A percentile compares a stretch with the other conserved stretches of the same genome.
Evolutionary conservation across 1,140 invertebrate genomes (phyloP).

Genomic region (Trachymyrmex cornetzi): DNA sequence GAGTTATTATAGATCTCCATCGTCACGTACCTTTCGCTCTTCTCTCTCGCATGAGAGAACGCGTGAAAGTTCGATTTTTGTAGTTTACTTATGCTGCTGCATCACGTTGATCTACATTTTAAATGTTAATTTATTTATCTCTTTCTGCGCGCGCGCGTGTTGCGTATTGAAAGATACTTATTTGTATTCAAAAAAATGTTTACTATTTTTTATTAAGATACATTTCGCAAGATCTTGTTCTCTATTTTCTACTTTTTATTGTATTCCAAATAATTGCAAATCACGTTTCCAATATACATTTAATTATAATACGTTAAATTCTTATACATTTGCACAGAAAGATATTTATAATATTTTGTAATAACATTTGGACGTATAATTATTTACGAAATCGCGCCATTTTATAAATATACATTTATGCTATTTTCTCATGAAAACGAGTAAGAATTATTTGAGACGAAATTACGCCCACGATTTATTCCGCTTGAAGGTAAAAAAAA

Average conservation of each 20-base stretch:
- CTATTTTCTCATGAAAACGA: background rate
- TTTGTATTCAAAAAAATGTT: background rate
- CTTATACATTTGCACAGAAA: background rate
- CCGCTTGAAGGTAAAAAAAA: constrained; percentile 16
- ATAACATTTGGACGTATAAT: background rate
- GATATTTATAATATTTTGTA: constrained; percentile 1
- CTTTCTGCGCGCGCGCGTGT: background rate
- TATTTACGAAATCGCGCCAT: background rate
- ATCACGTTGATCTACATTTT: background rate
- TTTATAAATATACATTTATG: background rate
- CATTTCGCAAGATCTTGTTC: background rate
- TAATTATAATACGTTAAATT: background rate
- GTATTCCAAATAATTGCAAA: background rate
- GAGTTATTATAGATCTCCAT: background rate
- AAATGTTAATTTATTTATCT: background rate
- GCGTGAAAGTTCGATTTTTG: constrained; percentile 31
- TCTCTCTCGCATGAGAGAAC: background rate
- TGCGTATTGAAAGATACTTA: background rate
- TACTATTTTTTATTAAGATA: background rate
- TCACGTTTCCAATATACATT: background rate
- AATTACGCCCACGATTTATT: constrained; percentile 53
- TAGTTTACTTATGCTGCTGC: background rate
- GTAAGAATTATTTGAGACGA: background rate
- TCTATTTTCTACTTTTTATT: background rate
- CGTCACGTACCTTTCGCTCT: background rate